A percentile compares a stretch with the other conserved stretches of the same genome.
These are phyloP conservation scores for Nycticebus coucang DNA, from an alignment of 2,113 vertebrate genomes.

Conservation along the genomic window DNA sequence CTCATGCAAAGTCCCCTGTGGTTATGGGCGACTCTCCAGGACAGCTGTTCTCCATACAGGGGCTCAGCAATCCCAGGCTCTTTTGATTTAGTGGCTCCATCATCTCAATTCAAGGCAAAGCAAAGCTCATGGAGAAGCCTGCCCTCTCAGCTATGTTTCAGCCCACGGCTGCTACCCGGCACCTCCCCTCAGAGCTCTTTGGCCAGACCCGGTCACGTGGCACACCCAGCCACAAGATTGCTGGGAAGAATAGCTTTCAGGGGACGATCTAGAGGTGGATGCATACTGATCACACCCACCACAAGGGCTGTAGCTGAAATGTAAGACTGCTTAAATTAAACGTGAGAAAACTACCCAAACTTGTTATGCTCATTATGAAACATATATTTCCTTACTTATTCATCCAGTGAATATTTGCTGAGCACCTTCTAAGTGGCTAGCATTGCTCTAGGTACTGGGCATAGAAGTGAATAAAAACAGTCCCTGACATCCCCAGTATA, in stretches of 20 bases:
- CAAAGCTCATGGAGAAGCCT: background rate
- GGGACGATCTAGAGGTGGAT: background rate
- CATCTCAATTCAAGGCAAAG: background rate
- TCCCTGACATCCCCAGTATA: background rate
- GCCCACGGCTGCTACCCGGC: background rate
- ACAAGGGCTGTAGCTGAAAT: background rate
- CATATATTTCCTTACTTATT: background rate
- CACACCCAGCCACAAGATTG: background rate
- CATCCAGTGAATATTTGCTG: background rate
- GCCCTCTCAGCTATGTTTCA: background rate
- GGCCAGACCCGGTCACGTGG: background rate
- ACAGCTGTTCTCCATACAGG: slow-evolving; percentile 67
- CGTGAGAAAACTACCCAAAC: background rate
- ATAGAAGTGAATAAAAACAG: background rate
- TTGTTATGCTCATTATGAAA: background rate
- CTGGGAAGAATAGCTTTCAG: background rate
- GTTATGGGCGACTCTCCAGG: slow-evolving; percentile 61
- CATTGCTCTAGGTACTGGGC: background rate
- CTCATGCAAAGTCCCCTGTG: slow-evolving; percentile 66
- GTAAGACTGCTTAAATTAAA: background rate
- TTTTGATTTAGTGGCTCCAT: slow-evolving; percentile 53
- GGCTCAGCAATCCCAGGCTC: slow-evolving; percentile 4
- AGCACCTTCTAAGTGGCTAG: background rate
- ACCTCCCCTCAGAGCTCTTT: background rate
- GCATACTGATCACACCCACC: background rate